Evolutionary conservation across 2,888 invertebrate genomes (phyloP).

Genomic region (Tetanocera ferruginea): DNA sequence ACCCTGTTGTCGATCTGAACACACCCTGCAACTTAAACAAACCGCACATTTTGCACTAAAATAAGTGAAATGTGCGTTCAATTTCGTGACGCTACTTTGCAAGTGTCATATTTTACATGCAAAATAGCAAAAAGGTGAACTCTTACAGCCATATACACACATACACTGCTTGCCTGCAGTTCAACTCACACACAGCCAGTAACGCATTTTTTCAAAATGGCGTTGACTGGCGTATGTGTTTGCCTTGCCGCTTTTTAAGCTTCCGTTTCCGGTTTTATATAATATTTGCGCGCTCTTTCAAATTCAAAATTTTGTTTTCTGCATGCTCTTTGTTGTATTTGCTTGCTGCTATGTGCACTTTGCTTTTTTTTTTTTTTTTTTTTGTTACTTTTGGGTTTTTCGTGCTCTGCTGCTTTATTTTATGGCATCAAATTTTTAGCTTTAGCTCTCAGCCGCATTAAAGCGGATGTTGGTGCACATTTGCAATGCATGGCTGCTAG

Average conservation of each 20-base stretch:
- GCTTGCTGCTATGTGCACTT: conserved; percentile 3
- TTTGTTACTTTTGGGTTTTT: neutral
- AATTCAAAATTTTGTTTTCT: neutral
- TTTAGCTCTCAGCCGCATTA: neutral
- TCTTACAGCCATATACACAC: too few species aligned
- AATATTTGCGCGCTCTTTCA: neutral
- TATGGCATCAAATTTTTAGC: conserved; percentile 19
- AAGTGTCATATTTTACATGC: too few species aligned
- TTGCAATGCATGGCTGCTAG: neutral
- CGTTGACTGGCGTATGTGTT: too few species aligned
- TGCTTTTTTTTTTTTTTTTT: too few species aligned
- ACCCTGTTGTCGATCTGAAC: too few species aligned
- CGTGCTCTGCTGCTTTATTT: conserved; percentile 26
- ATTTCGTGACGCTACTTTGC: too few species aligned
- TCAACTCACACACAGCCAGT: too few species aligned
- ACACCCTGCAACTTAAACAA: too few species aligned
- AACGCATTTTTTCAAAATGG: too few species aligned
- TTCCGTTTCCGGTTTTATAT: neutral
- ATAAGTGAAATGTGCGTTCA: neutral
- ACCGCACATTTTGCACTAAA: too few species aligned
- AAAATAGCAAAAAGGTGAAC: too few species aligned
- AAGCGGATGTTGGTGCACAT: conserved; percentile 9
- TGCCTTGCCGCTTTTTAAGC: neutral
- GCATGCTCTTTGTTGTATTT: neutral
- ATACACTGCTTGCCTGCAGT: too few species aligned